Base-by-base conservation (phyloP, 2,888 invertebrate genomes). In the Caenorhabditis angaria region DNA sequence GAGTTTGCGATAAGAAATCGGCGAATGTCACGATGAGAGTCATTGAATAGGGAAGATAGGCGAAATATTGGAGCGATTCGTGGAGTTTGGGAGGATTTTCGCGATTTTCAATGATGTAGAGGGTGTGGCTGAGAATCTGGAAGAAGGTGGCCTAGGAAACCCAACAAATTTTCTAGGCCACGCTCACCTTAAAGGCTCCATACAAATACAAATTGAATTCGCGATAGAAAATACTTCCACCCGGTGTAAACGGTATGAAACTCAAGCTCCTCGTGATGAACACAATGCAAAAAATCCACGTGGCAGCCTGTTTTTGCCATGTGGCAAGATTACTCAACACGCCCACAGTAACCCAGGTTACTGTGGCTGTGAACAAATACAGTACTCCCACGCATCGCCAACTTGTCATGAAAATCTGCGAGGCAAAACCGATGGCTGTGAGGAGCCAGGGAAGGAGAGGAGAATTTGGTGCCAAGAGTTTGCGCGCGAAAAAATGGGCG, bases 171-270 rank as follows among this genome's bases (percentile, higher is more conserved):
- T 32, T 32, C 32, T 8, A 41, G 18, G 18, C 3, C 10, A 12
- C 41, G 14, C 41, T 35, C 32, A 83, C 84, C 74, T 84, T 81
- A 48, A 86, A 75, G 14, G 82, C 74, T 14, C 81, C 80, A 61
- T 86, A 86, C 0, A 85, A 66, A 64, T 86, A 86, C 20, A 86
- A 65, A 62, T 86, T 83, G 72, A 83, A 86, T 63, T 86, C 85
- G 25, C 83, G 67, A 64, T 86, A 86, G 70, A 82, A 86, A 53
- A 72, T 76, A 25, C 65, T 66, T 6, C 73, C 61, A 8, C 77
- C 75, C 10, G 48, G 55, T 5, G 81, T 77, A 68, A 83, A 85
- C 2, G 82, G 81, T 6, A 77, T 69, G 54, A 51, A 54, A 20
- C 77, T 68, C 0, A 71, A 68, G 14, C 76, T 80, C 59, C 65